A percentile compares a stretch with the other conserved stretches of the same genome.
Evolutionary conservation across 2,888 invertebrate genomes (phyloP).

Genomic region (Crepidodera aurea): DNA sequence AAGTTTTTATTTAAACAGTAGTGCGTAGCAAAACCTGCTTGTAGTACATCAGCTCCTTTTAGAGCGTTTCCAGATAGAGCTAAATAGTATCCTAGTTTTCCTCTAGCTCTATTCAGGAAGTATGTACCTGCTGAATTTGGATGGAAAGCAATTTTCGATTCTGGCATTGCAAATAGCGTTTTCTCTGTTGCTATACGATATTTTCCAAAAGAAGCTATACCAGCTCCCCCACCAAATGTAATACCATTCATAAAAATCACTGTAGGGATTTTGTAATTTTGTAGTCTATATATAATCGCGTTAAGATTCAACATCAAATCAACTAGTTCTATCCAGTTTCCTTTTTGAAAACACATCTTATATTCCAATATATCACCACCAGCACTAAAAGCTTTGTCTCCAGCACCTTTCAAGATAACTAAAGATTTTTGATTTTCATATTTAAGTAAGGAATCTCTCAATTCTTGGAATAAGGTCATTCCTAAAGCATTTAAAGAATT

Average conservation of each 20-base stretch:
- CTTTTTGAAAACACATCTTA: slow-evolving; percentile 52
- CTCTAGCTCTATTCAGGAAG: slow-evolving; percentile 85
- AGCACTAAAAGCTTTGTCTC: slow-evolving; percentile 95
- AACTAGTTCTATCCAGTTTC: slow-evolving; percentile 60
- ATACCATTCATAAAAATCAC: slow-evolving; percentile 93
- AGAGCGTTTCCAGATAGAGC: slow-evolving; percentile 80
- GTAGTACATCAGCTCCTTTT: slow-evolving; percentile 80
- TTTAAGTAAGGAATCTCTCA: slow-evolving; percentile 66
- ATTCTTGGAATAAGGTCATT: slow-evolving; percentile 73
- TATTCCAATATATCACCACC: slow-evolving; percentile 88
- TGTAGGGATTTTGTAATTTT: slow-evolving; percentile 89
- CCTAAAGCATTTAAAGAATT: slow-evolving; percentile 81
- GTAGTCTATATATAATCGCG: slow-evolving; percentile 78
- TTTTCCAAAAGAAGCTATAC: slow-evolving; percentile 91
- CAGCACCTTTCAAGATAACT: slow-evolving; percentile 64
- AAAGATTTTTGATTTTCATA: slow-evolving; percentile 67
- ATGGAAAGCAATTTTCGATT: slow-evolving; percentile 94
- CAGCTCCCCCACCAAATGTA: slow-evolving; percentile 96
- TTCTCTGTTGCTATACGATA: slow-evolving; percentile 95
- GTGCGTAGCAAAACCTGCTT: slow-evolving; percentile 94
- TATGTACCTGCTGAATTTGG: slow-evolving; percentile 97
- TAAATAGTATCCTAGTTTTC: slow-evolving; percentile 87
- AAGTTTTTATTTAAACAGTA: slow-evolving; percentile 74
- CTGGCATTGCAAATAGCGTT: slow-evolving; percentile 97
- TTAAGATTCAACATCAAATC: slow-evolving; percentile 77